These are phyloP conservation scores for Gymnocephalus cernua DNA, from an alignment of 2,113 vertebrate species.

Conservation along the genomic window DNA sequence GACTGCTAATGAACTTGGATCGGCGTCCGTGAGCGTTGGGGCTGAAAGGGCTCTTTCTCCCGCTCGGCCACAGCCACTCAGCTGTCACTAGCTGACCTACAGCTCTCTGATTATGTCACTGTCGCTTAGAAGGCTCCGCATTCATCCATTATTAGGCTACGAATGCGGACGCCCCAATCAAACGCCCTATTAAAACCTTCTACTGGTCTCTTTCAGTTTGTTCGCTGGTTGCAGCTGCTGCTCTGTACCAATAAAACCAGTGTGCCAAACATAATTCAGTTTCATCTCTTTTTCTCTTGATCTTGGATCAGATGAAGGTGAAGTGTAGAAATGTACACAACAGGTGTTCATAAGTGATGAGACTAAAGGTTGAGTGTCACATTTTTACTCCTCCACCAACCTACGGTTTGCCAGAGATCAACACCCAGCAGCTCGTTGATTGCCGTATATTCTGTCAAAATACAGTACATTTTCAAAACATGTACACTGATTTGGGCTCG, in stretches of 20 bases:
- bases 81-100: slow-evolving; percentile 79
- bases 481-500: background rate
- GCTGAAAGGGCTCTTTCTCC: slow-evolving; percentile 82
- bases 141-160: slow-evolving; percentile 77
- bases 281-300: background rate
- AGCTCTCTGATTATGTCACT: slow-evolving; percentile 82
- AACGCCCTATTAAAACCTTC: slow-evolving; percentile 75
- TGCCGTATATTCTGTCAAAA: background rate
- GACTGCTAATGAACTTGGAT: slow-evolving; percentile 85
- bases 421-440: background rate
- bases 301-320: slow-evolving; percentile 6
- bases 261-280: slow-evolving; percentile 21
- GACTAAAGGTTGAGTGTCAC: background rate
- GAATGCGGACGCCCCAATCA: slow-evolving; percentile 75
- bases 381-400: background rate
- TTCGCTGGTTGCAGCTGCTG: slow-evolving; percentile 72
- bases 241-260: slow-evolving; percentile 16
- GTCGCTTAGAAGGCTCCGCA: slow-evolving; percentile 71
- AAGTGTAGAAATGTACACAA: background rate
- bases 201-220: slow-evolving; percentile 72
- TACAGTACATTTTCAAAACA: background rate
- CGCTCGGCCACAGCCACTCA: slow-evolving; percentile 56
- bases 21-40: slow-evolving; percentile 60
- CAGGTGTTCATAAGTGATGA: background rate
- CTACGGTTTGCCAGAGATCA: background rate